Evolutionary conservation across 2,888 invertebrate genomes (phyloP).

Genomic region (Drosophila niveifrons): DNA sequence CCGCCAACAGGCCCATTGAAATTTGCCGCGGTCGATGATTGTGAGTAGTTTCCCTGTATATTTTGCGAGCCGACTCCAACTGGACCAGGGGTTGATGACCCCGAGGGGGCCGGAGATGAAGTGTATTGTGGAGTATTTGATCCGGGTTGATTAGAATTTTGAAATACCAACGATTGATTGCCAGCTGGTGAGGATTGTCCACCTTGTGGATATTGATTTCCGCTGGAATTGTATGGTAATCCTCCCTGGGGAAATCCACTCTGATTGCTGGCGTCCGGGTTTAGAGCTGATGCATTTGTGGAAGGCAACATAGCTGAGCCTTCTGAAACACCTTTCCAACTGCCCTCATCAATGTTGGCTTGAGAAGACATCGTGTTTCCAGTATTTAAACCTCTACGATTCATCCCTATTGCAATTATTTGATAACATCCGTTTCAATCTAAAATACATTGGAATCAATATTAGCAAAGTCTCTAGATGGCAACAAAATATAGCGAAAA

Average conservation of each 20-base stretch:
- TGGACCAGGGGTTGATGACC: constrained; percentile 93
- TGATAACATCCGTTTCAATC: constrained; percentile 64
- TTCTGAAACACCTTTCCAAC: constrained; percentile 94
- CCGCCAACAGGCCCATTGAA: constrained; percentile 90
- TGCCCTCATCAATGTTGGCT: constrained; percentile 91
- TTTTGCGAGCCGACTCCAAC: constrained; percentile 88
- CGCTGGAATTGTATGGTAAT: constrained; percentile 86
- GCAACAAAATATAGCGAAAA: background rate
- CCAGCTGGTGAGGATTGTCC: constrained; percentile 92
- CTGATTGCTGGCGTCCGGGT: constrained; percentile 88
- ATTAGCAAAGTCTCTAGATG: constrained; percentile 5
- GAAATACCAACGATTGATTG: constrained; percentile 88
- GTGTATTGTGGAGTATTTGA: constrained; percentile 93
- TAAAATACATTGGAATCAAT: constrained; percentile 34
- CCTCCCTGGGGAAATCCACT: constrained; percentile 87
- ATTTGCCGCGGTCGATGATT: constrained; percentile 87
- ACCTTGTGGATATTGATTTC: constrained; percentile 89
- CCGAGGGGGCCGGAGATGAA: constrained; percentile 94
- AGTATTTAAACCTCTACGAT: constrained; percentile 89
- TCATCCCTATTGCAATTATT: constrained; percentile 89
- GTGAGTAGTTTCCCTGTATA: constrained; percentile 87
- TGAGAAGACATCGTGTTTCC: constrained; percentile 88
- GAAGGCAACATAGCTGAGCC: constrained; percentile 87
- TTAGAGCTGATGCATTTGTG: constrained; percentile 88
- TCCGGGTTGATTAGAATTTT: constrained; percentile 90